phyloP scores from a whole-genome alignment of 1,140 invertebrate species.

The Drosophila nigromelanica region DNA sequence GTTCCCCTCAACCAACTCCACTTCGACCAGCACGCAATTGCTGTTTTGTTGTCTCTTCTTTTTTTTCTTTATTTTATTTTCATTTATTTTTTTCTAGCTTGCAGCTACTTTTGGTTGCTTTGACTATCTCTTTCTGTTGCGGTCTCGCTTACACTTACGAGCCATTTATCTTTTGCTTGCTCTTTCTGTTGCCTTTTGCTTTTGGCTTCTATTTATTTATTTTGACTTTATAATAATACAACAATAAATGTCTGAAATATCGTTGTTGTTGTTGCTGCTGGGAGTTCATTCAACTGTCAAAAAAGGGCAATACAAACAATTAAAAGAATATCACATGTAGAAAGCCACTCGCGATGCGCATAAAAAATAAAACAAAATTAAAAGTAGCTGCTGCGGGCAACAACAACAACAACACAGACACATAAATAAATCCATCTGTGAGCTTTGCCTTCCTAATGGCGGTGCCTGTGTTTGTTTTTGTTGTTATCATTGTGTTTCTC shows the following conservation, averaged over 20 bases:
- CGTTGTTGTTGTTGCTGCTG: conserved; percentile 26
- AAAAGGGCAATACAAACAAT: conserved; percentile 49
- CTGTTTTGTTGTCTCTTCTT: conserved; percentile 26
- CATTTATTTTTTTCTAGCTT: conserved; percentile 36
- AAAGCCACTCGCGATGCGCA: conserved; percentile 39
- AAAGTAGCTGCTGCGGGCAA: conserved; percentile 27
- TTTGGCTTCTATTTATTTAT: conserved; percentile 49
- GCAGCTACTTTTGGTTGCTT: conserved; percentile 58
- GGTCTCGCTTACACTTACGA: conserved; percentile 31
- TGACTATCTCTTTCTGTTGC: conserved; percentile 15
- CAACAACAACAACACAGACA: conserved; percentile 4
- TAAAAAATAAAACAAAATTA: conserved; percentile 52
- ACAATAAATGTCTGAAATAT: conserved; percentile 8
- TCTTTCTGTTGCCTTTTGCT: conserved; percentile 29
- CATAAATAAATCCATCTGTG: neutral
- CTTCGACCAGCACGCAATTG: conserved; percentile 45
- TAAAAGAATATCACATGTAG: conserved; percentile 24
- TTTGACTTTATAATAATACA: conserved; percentile 19
- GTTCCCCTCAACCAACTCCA: neutral
- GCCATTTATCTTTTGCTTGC: conserved; percentile 45
- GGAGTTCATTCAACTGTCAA: conserved; percentile 73
- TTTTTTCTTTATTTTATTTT: conserved; percentile 16
- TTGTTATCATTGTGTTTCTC: conserved; percentile 11
- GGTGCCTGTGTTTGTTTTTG: conserved; percentile 26
- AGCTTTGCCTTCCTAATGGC: conserved; percentile 37